These are phyloP conservation scores for Matsumurasca onukii DNA, from an alignment of 1,140 invertebrate genomes.

Conservation along the genomic window DNA sequence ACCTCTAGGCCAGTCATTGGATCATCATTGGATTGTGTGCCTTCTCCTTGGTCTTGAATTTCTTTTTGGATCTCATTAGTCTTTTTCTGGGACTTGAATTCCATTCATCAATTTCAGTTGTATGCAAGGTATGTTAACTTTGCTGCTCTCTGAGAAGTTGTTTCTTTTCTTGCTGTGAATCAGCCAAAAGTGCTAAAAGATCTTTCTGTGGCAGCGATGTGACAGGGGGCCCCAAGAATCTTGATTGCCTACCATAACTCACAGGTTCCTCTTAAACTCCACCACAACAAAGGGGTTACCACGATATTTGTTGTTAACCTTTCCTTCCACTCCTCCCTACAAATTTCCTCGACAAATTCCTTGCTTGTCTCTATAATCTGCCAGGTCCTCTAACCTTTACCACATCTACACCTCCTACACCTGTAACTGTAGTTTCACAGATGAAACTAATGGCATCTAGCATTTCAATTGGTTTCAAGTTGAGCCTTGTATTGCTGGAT, in stretches of 20 bases:
- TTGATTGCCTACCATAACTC: slow-evolving; percentile 2
- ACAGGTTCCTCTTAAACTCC: slow-evolving; percentile 18
- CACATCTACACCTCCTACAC: not conserved
- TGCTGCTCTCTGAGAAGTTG: slow-evolving; percentile 18
- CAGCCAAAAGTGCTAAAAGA: slow-evolving; percentile 25
- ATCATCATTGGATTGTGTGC: not conserved
- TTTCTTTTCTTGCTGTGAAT: slow-evolving; percentile 28
- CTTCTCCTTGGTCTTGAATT: slow-evolving; percentile 11
- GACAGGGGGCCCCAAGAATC: slow-evolving; percentile 16
- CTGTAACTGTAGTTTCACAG: not conserved
- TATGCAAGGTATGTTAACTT: slow-evolving; percentile 11
- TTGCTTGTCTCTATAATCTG: slow-evolving; percentile 27
- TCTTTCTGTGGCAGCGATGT: slow-evolving; percentile 14
- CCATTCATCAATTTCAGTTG: slow-evolving; percentile 21
- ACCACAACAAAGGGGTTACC: slow-evolving; percentile 22
- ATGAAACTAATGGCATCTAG: slow-evolving; percentile 23
- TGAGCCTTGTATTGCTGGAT: not conserved
- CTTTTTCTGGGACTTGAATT: slow-evolving; percentile 13
- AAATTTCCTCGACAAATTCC: not conserved
- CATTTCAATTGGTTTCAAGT: slow-evolving; percentile 5
- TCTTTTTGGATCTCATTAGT: not conserved
- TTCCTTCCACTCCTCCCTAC: slow-evolving; percentile 13
- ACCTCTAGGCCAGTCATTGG: not conserved
- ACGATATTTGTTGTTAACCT: not conserved
- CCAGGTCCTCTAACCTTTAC: not conserved